Conservation (phyloP, 1,140 invertebrate species). For the Mizuhopecten yessoensis region DNA sequence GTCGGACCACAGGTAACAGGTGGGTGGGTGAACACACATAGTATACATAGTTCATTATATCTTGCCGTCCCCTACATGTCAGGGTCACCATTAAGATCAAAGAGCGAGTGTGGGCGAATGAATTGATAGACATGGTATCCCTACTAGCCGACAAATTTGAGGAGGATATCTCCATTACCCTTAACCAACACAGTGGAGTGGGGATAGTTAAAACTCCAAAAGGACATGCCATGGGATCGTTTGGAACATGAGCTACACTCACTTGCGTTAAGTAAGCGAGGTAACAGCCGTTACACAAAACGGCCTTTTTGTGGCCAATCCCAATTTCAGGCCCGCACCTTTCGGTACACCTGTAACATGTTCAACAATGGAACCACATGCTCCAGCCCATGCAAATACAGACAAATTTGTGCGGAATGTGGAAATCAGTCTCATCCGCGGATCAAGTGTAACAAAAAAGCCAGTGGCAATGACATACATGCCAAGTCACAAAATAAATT, state of each 20-base stretch:
- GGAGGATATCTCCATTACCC: too few species aligned
- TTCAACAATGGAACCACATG: neutral
- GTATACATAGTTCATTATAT: too few species aligned
- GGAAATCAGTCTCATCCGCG: neutral
- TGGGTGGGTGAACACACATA: too few species aligned
- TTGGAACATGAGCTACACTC: neutral
- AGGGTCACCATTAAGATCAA: neutral
- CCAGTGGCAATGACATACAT: too few species aligned
- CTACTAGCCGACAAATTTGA: too few species aligned
- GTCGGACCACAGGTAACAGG: too few species aligned
- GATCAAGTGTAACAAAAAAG: neutral
- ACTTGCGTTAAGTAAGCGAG: neutral
- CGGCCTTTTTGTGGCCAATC: neutral
- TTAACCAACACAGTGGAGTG: neutral
- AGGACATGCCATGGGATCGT: neutral
- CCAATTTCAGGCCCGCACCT: too few species aligned
- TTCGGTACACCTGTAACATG: neutral
- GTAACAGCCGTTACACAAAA: neutral
- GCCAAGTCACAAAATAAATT: too few species aligned
- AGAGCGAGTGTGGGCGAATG: too few species aligned
- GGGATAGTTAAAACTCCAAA: neutral
- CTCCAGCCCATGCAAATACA: too few species aligned
- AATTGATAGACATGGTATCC: too few species aligned
- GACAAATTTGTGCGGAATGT: neutral
- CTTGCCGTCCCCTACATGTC: neutral